These are phyloP conservation scores for Porphyrio hochstetteri DNA, from an alignment of 2,113 vertebrate species.

Conservation along the genomic window DNA sequence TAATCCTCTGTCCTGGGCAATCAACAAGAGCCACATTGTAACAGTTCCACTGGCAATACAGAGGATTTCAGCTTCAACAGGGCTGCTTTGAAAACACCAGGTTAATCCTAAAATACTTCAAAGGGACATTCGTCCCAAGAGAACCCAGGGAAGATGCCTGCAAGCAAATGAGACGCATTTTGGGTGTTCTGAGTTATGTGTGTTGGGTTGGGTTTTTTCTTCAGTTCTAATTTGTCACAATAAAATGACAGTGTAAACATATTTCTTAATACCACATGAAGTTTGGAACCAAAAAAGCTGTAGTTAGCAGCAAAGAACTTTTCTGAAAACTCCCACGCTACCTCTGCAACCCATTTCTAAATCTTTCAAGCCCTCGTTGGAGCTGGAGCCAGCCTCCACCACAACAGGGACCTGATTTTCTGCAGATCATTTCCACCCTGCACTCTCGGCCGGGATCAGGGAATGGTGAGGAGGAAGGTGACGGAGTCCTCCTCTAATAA, in stretches of 20 bases:
- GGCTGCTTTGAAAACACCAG: background rate
- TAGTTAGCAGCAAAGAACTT: background rate
- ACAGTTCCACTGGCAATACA: background rate
- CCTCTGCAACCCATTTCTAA: background rate
- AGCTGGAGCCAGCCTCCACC: background rate
- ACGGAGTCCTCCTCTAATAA: background rate
- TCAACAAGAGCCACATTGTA: background rate
- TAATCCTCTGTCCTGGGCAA: background rate
- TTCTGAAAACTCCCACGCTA: background rate
- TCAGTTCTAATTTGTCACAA: background rate
- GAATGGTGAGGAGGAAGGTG: background rate
- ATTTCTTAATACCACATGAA: background rate
- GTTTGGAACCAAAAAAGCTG: background rate
- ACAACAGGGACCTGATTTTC: background rate
- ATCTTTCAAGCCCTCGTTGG: background rate
- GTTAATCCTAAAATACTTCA: background rate
- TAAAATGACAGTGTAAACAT: background rate
- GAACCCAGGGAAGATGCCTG: background rate
- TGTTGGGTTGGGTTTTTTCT: background rate
- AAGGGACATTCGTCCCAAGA: background rate
- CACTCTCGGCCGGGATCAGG: background rate
- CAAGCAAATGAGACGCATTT: background rate
- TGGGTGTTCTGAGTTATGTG: background rate
- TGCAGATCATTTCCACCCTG: background rate
- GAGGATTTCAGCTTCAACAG: background rate